These are phyloP conservation scores for Sebastes aleutianus DNA, from an alignment of 2,797 vertebrate species.

Conservation along the genomic window DNA sequence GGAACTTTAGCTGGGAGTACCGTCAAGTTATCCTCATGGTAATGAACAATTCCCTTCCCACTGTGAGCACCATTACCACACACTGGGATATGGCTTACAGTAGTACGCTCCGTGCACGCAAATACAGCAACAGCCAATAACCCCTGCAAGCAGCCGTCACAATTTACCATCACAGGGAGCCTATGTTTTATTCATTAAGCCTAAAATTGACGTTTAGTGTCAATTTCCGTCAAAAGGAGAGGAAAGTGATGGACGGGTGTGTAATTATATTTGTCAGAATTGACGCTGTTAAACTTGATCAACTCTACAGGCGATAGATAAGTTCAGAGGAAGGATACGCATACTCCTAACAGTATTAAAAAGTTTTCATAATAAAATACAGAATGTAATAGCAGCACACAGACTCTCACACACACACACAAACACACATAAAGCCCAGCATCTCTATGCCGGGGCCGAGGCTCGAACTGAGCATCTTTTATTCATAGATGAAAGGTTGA, in stretches of 20 bases:
- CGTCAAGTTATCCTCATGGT: constrained; percentile 45
- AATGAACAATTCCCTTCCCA: constrained; percentile 62
- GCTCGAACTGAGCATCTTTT: constrained; percentile 49
- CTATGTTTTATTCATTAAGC: constrained; percentile 59
- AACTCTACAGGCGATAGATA: constrained; percentile 10
- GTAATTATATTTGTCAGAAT: constrained; percentile 23
- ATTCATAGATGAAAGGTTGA: constrained; percentile 64
- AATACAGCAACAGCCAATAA: constrained; percentile 21
- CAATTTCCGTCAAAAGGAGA: constrained; percentile 17
- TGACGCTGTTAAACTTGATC: background rate
- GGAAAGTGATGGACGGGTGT: constrained; percentile 28
- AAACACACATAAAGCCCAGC: constrained; percentile 28
- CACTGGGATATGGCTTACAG: constrained; percentile 44
- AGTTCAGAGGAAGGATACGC: background rate
- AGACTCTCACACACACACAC: background rate
- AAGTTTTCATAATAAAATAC: constrained; percentile 19
- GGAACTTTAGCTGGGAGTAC: constrained; percentile 29
- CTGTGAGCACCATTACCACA: constrained; percentile 52
- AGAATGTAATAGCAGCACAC: background rate
- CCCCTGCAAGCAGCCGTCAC: constrained; percentile 13
- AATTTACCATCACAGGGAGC: constrained; percentile 16
- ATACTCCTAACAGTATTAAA: background rate
- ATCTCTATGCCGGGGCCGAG: constrained; percentile 7
- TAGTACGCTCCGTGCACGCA: constrained; percentile 9
- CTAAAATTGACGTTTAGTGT: constrained; percentile 41